These are phyloP conservation scores for Anthoscopus minutus DNA, from an alignment of 2,113 vertebrate genomes.

Conservation along the genomic window DNA sequence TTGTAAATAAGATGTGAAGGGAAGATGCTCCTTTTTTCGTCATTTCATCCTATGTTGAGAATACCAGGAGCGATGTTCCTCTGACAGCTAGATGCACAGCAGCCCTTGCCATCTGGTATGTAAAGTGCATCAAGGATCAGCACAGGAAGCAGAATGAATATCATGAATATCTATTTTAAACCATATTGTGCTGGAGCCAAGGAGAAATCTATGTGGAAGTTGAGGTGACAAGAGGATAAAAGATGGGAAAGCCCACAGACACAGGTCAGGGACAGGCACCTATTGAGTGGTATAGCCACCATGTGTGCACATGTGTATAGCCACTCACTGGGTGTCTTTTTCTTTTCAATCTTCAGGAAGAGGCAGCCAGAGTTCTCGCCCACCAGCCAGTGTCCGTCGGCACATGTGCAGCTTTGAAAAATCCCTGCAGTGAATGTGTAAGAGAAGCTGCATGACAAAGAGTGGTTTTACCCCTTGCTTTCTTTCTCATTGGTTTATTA, in stretches of 20 bases:
- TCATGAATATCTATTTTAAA: background rate
- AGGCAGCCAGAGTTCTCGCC: constrained; percentile 83
- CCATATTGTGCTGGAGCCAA: background rate
- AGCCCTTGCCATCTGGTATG: background rate
- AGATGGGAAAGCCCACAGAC: background rate
- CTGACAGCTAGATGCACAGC: background rate
- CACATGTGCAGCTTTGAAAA: constrained; percentile 83
- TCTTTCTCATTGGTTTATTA: constrained; percentile 74
- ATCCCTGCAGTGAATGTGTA: constrained; percentile 83
- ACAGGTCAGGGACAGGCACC: constrained; percentile 31
- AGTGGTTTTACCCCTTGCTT: constrained; percentile 76
- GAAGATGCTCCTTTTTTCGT: background rate
- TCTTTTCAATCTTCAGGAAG: constrained; percentile 83
- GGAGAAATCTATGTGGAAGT: background rate
- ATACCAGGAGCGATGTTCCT: background rate
- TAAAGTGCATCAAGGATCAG: background rate
- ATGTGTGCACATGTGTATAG: constrained; percentile 64
- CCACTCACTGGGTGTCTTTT: constrained; percentile 78
- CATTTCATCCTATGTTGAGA: background rate
- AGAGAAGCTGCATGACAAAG: constrained; percentile 79
- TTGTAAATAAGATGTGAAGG: background rate
- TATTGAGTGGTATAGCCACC: constrained; percentile 60
- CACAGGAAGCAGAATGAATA: background rate
- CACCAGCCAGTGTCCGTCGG: constrained; percentile 80
- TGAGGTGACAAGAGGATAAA: background rate